Evolutionary conservation across 2,888 invertebrate genomes (phyloP).

Genomic region (Caenorhabditis sulstoni): DNA sequence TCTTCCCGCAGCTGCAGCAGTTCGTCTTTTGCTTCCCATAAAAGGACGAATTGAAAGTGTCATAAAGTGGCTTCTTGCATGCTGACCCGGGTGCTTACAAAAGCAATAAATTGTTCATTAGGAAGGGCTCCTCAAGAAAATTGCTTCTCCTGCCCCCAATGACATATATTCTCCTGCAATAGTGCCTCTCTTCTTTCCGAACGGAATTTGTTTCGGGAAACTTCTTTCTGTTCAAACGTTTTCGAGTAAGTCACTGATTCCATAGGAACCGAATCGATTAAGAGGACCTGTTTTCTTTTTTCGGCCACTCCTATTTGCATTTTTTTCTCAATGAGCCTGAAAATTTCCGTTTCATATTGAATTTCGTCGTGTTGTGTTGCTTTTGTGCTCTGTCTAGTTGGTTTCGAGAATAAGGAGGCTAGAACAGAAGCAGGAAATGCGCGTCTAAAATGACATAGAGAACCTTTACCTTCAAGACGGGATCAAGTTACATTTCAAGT

Average conservation of each 20-base stretch:
- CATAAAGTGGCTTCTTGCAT: background rate
- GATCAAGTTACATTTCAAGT: slow-evolving; percentile 23
- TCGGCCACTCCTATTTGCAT: background rate
- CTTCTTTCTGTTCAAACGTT: slow-evolving; percentile 15
- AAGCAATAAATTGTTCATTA: slow-evolving; percentile 45
- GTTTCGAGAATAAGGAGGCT: slow-evolving; percentile 8
- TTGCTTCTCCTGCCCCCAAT: slow-evolving; percentile 20
- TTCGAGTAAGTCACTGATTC: slow-evolving; percentile 9
- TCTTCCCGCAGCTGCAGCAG: background rate
- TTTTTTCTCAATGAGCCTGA: slow-evolving; percentile 3
- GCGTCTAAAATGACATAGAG: slow-evolving; percentile 43
- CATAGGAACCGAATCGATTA: background rate
- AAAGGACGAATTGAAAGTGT: slow-evolving; percentile 9
- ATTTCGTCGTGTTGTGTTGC: slow-evolving; percentile 30
- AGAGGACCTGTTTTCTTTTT: slow-evolving; percentile 11
- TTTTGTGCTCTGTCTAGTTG: slow-evolving; percentile 36
- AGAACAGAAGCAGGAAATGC: slow-evolving; percentile 11
- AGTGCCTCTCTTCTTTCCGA: background rate
- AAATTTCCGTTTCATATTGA: slow-evolving; percentile 42
- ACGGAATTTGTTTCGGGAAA: slow-evolving; percentile 37
- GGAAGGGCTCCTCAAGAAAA: slow-evolving; percentile 23
- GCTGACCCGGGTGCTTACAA: slow-evolving; percentile 16
- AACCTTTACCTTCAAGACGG: slow-evolving; percentile 40
- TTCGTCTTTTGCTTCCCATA: slow-evolving; percentile 14
- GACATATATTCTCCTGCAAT: background rate